Evolutionary conservation across 2,888 invertebrate species (phyloP), one percentile per base, ranked within the genome.

Genomic region (Seira musarum): DNA sequence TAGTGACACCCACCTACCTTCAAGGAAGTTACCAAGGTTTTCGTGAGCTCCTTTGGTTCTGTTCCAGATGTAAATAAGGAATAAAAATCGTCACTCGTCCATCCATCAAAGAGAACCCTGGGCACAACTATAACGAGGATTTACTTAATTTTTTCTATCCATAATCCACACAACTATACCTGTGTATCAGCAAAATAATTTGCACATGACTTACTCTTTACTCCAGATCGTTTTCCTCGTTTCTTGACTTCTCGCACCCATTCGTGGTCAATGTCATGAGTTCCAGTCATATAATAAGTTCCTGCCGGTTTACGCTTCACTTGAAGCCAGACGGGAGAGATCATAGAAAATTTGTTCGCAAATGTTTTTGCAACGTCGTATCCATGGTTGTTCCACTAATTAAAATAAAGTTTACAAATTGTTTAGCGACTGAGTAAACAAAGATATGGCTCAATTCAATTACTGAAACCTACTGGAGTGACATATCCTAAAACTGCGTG

Each of bases 311-410:
- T 92, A 53, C 93, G 90, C 80, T 92, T 92, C 15, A 98, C 90
- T 90, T 97, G 96, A 35, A 98, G 91, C 98, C 98, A 99, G 0
- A 98, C 98, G 0, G 98, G 98, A 0, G 97, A 96, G 24, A 98
- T 92, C 87, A 94, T 94, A 69, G 95, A 93, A 87, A 98, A 95
- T 89, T 98, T 98, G 61, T 93, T 92, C 10, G 93, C 94, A 91
- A 97, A 97, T 74, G 91, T 92, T 89, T 97, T 97, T 0, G 97
- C 96, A 67, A 97, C 92, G 89, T 97, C 95, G 89, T 97, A 96
- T 0, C 98, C 98, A 90, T 95, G 95, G 84, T 92, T 93, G 88
- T 98, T 98, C 98, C 98, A 98, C 97, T 98, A 86, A 61, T 22
- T 86, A 83, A 70, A 83, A 40, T 5, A 57, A 24, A 30, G 22